Evolutionary conservation across 2,888 invertebrate species (phyloP), one percentile per base, ranked within the genome.

Genomic region (Drosophila colorata): DNA sequence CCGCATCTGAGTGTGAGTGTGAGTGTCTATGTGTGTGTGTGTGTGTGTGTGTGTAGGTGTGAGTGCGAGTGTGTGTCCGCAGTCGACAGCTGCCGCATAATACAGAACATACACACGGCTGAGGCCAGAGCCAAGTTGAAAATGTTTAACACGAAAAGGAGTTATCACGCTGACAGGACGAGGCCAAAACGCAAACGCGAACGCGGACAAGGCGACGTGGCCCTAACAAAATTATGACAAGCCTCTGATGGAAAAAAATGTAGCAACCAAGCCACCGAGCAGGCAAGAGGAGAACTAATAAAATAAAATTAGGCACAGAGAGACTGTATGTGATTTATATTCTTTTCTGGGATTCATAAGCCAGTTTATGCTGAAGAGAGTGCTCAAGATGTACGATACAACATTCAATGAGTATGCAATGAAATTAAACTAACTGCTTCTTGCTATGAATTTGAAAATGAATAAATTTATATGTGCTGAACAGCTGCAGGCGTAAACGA

Each of bases 101-200:
- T 74, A 60, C 74, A 57, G 75, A 59, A 53, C 64, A 70, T 53
- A 60, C 60, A 73, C 68, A 58, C 68, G 33, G 57, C 59, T 49
- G 58, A 58, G 69, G 63, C 76, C 59, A 71, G 49, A 69, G 74
- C 74, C 73, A 69, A 80, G 81, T 71, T 88, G 76, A 84, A 88
- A 89, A 89, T 87, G 89, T 88, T 88, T 66, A 88, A 87, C 87
- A 88, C 81, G 79, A 83, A 87, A 84, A 85, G 87, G 88, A 88
- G 87, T 83, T 89, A 86, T 86, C 87, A 80, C 69, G 72, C 80
- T 83, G 88, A 79, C 87, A 87, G 78, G 59, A 70, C 52, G 73
- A 40, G 65, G 58, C 46, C 35, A 68, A 40, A 25, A 58, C 70
- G 51, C 41, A 57, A 35, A 35, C 46, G 69, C 47, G 53, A 7